phyloP scores from a whole-genome alignment of 2,113 vertebrate species.

The Platycercus adscitus region DNA sequence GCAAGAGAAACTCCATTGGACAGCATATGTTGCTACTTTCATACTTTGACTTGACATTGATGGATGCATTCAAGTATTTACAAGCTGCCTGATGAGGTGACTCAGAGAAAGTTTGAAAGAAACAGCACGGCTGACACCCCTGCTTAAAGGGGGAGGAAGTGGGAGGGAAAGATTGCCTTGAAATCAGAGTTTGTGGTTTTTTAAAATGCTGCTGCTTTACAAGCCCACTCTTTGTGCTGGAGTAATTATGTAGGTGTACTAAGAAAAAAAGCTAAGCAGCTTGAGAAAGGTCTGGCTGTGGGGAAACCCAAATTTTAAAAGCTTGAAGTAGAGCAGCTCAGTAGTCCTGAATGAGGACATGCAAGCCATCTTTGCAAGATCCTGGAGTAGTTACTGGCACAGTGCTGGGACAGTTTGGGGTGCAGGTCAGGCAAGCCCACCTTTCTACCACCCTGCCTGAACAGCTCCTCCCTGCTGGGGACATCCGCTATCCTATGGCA shows the following conservation, averaged over 20 bases:
- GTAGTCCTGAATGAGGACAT: background rate
- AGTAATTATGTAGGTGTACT: slow-evolving; percentile 77
- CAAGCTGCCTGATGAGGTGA: slow-evolving; percentile 68
- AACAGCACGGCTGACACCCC: slow-evolving; percentile 68
- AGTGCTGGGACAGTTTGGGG: background rate
- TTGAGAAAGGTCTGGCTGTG: slow-evolving; percentile 60
- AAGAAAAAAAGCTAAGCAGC: slow-evolving; percentile 58
- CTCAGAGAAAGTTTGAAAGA: slow-evolving; percentile 68
- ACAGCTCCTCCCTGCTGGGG: background rate
- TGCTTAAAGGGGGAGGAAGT: slow-evolving; percentile 70
- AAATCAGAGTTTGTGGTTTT: slow-evolving; percentile 75
- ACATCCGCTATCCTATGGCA: background rate
- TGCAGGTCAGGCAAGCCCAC: background rate
- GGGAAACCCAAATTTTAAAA: slow-evolving; percentile 66
- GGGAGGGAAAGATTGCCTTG: slow-evolving; percentile 71
- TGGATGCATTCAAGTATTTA: slow-evolving; percentile 68
- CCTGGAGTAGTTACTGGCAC: background rate
- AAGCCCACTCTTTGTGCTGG: slow-evolving; percentile 75
- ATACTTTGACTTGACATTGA: slow-evolving; percentile 54
- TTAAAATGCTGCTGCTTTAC: slow-evolving; percentile 73
- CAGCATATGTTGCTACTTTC: slow-evolving; percentile 12
- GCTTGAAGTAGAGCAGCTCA: background rate
- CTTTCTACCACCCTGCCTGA: background rate
- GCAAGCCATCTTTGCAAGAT: background rate
- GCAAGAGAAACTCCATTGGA: slow-evolving; percentile 17